Conservation (phyloP, 2,797 vertebrate genomes). For the Epinephelus malabaricus region DNA sequence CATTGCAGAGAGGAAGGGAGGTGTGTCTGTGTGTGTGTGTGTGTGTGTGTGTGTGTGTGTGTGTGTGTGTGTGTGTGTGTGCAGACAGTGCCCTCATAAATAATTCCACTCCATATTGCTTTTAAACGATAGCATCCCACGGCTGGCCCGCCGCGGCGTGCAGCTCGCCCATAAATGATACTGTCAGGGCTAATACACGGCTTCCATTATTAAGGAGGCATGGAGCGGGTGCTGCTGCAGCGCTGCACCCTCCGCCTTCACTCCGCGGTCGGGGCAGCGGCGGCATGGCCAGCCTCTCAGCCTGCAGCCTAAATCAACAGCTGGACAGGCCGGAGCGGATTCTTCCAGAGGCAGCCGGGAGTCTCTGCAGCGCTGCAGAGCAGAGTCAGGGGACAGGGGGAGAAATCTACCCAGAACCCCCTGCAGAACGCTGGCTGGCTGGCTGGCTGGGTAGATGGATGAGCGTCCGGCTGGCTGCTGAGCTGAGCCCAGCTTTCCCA, state of each 20-base stretch:
- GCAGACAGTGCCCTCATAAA: constrained; percentile 75
- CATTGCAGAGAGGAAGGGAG: constrained; percentile 44
- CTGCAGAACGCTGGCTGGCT: constrained; percentile 27
- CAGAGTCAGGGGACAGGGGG: neutral
- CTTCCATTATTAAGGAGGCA: constrained; percentile 78
- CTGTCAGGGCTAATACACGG: constrained; percentile 75
- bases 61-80: constrained; percentile 36
- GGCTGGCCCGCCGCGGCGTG: constrained; percentile 56
- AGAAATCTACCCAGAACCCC: constrained; percentile 37
- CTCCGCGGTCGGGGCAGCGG: constrained; percentile 8
- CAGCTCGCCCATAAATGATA: constrained; percentile 79
- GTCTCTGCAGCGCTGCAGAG: constrained; percentile 18
- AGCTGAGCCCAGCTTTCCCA: constrained; percentile 59
- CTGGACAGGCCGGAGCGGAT: constrained; percentile 5
- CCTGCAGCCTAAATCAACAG: constrained; percentile 36
- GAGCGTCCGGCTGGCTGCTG: constrained; percentile 27
- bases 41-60: constrained; percentile 37
- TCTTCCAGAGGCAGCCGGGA: neutral
- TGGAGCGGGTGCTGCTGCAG: constrained; percentile 49
- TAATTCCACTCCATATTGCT: constrained; percentile 82
- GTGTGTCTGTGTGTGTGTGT: constrained; percentile 29
- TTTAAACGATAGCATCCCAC: constrained; percentile 83
- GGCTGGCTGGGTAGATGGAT: constrained; percentile 44
- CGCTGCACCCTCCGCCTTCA: constrained; percentile 28
- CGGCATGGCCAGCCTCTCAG: constrained; percentile 6